Evolutionary conservation across 2,888 invertebrate species (phyloP).

Genomic region (Apotomis betuletana): DNA sequence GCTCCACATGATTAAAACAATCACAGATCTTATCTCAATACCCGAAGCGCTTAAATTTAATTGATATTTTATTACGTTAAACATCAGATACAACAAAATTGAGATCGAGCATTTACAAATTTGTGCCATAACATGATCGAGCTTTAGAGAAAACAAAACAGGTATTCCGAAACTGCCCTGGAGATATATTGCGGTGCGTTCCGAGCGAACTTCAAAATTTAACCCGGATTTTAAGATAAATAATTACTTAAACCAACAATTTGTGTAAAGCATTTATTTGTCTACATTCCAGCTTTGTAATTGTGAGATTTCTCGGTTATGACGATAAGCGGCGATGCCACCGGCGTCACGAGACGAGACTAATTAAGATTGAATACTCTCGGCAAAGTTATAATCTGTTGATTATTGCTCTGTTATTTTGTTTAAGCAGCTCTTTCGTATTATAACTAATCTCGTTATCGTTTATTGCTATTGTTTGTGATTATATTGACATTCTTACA

Average conservation of each 20-base stretch:
- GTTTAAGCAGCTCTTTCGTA: neutral
- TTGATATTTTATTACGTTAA: conserved; percentile 37
- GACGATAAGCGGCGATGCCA: neutral
- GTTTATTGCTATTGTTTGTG: neutral
- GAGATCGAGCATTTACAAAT: conserved; percentile 2
- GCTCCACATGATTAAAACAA: conserved; percentile 28
- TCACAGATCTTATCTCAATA: conserved; percentile 25
- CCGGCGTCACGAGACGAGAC: neutral
- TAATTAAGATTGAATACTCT: conserved; percentile 21
- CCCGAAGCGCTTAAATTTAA: conserved; percentile 13
- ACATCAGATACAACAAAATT: conserved; percentile 8
- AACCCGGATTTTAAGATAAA: conserved; percentile 11
- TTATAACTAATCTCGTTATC: neutral
- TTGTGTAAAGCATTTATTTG: conserved; percentile 16
- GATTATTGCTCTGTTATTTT: neutral
- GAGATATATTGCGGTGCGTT: conserved; percentile 11
- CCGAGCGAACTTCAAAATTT: conserved; percentile 10
- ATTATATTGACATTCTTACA: neutral
- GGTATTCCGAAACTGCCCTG: neutral
- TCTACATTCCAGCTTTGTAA: conserved; percentile 12
- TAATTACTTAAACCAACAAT: conserved; percentile 21
- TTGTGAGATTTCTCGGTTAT: conserved; percentile 10
- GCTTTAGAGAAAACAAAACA: neutral
- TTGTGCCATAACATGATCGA: neutral
- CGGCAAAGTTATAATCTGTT: neutral